These are phyloP conservation scores for Albula goreensis DNA, from an alignment of 2,113 vertebrate genomes.

Conservation along the genomic window DNA sequence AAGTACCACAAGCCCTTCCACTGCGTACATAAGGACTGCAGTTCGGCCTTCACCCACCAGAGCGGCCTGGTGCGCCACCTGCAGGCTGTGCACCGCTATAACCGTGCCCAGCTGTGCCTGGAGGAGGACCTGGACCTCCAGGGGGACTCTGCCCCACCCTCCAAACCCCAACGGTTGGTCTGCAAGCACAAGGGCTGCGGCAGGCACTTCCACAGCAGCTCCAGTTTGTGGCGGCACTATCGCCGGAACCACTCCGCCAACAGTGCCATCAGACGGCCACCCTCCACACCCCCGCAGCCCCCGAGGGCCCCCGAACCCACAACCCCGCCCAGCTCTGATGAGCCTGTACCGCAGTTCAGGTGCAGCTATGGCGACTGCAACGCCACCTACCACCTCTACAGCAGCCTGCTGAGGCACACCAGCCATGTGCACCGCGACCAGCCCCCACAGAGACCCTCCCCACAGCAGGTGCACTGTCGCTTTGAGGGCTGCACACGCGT, in stretches of 20 bases:
- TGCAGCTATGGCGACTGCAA: conserved; percentile 83
- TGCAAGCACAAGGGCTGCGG: conserved; percentile 82
- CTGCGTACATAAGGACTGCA: conserved; percentile 91
- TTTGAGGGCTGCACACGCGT: conserved; percentile 83
- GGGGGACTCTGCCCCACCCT: conserved; percentile 68
- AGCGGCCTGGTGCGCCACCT: conserved; percentile 90
- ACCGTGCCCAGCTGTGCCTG: conserved; percentile 86
- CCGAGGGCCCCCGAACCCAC: conserved; percentile 6
- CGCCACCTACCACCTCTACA: conserved; percentile 84
- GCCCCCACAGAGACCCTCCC: conserved; percentile 43
- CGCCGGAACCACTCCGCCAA: conserved; percentile 41
- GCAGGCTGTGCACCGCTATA: conserved; percentile 86
- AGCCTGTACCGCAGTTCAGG: conserved; percentile 76
- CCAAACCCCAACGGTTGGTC: conserved; percentile 75
- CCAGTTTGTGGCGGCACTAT: conserved; percentile 77
- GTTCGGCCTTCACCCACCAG: conserved; percentile 85
- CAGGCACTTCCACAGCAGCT: conserved; percentile 74
- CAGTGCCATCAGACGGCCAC: neutral
- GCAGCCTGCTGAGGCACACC: conserved; percentile 83
- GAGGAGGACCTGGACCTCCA: conserved; percentile 77
- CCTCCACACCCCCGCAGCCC: neutral
- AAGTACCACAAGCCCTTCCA: conserved; percentile 94
- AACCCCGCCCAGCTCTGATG: conserved; percentile 49
- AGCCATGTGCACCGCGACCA: conserved; percentile 54
- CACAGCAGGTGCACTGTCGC: conserved; percentile 75